Evolutionary conservation across 2,113 vertebrate genomes (phyloP), one percentile per base, ranked within the genome.

Genomic region (Pelecanoides urinatrix): DNA sequence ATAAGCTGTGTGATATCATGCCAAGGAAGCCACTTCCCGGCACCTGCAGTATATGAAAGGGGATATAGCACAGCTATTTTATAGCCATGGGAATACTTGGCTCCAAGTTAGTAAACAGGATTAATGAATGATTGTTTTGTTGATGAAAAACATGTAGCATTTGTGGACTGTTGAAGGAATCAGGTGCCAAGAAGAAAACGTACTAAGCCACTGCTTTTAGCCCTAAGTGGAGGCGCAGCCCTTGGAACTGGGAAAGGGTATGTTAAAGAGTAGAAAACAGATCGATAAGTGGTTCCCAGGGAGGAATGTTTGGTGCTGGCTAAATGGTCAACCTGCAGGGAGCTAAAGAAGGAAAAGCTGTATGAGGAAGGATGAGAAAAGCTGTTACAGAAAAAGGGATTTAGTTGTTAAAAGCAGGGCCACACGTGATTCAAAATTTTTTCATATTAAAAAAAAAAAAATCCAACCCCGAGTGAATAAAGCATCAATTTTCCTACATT

Each of bases 401-500:
- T 79, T 94, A 65, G 47, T 56, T 90, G 50, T 90, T 94, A 82
- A 70, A 96, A 97, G 65, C 40, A 86, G 71, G 74, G 45, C 81
- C 30, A 29, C 55, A 85, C 12, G 36, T 0, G 0, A 86, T 68
- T 71, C 18, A 36, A 53, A 26, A 1, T 36, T 86, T 86, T 62
- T 79, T 61, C 6, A 66, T 66, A 80, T 87, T 66, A 29, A 62
- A 88, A 91, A 82, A 76, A 29, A 81, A 10, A 38, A 74, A 45
- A 45, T 32, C 29, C 42, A 53, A 44, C 36, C 45, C 58, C 47
- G 71, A 89, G 80, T 68, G 77, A 78, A 91, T 63, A 88, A 97
- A 91, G 77, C 88, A 91, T 82, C 82, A 92, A 91, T 93, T 97
- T 97, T 92, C 94, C 87, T 96, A 71, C 74, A 74, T 93, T 96